Evolutionary conservation across 2,888 invertebrate species (phyloP), one percentile per base, ranked within the genome.

Genomic region (Andrena chrysosceles): DNA sequence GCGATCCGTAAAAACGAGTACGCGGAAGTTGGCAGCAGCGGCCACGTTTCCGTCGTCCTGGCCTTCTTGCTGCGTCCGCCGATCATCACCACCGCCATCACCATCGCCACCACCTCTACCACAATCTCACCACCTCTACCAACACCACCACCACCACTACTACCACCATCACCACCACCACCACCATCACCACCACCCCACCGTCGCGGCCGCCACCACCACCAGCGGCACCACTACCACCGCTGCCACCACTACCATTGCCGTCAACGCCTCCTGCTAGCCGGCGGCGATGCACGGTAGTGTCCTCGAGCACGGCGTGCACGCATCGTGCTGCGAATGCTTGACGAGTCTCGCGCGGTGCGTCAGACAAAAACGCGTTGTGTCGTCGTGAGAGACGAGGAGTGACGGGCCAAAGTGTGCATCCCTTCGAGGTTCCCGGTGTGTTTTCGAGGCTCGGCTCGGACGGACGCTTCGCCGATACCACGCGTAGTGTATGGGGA

Each of bases 261-360:
- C 81, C 87, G 86, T 80, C 83, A 82, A 82, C 88, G 87, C 88
- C 88, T 85, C 86, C 85, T 77, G 82, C 80, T 84, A 79, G 86
- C 87, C 86, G 87, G 83, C 86, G 87, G 87, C 87, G 86, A 79
- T 87, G 86, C 85, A 88, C 88, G 88, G 88, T 87, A 88, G 88
- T 88, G 88, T 88, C 87, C 87, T 88, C 88, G 87, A 88, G 83
- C 88, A 88, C 88, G 88, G 88, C 88, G 88, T 88, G 88, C 88
- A 88, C 88, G 88, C 88, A 88, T 88, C 88, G 88, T 88, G 88
- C 88, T 88, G 88, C 87, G 88, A 88, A 85, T 87, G 88, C 88
- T 88, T 77, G 80, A 88, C 85, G 88, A 85, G 83, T 88, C 80
- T 86, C 88, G 88, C 87, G 87, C 85, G 87, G 88, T 87, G 88